A percentile compares a stretch with the other conserved stretches of the same genome.
phyloP scores from a whole-genome alignment of 2,888 invertebrate genomes.

The Mycalesis mineus region DNA sequence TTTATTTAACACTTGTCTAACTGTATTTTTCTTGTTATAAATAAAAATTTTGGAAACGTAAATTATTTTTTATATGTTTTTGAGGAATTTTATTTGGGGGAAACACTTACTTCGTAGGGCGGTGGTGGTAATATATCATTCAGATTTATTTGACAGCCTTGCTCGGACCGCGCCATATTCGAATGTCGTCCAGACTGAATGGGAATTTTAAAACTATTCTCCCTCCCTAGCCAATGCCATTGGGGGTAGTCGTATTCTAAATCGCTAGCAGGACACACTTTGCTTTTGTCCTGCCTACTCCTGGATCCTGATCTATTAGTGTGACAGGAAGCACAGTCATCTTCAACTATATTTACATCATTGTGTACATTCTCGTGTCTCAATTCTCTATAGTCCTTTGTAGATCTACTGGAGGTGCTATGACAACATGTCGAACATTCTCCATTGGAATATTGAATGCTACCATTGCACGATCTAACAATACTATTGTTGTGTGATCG shows the following conservation, averaged over 20 bases:
- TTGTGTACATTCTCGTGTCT: constrained; percentile 61
- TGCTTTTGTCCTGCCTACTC: constrained; percentile 73
- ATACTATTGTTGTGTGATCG: constrained; percentile 75
- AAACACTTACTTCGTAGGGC: constrained; percentile 74
- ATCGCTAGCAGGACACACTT: constrained; percentile 71
- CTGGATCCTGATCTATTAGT: constrained; percentile 71
- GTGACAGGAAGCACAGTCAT: constrained; percentile 69
- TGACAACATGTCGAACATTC: constrained; percentile 74
- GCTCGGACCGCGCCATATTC: constrained; percentile 70
- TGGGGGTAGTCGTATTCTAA: constrained; percentile 75
- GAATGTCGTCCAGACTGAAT: constrained; percentile 70
- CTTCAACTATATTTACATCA: constrained; percentile 66
- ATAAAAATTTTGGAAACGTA: neutral
- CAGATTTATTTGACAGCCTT: constrained; percentile 80
- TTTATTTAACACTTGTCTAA: too few relatives aligned
- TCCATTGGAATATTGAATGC: constrained; percentile 71
- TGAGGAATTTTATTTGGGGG: constrained; percentile 6
- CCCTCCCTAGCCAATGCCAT: constrained; percentile 73
- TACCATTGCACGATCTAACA: constrained; percentile 72
- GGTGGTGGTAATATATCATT: constrained; percentile 82
- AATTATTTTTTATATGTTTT: neutral
- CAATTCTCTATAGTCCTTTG: constrained; percentile 70
- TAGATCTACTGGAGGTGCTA: constrained; percentile 71
- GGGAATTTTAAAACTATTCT: constrained; percentile 77
- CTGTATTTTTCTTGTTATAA: too few relatives aligned